Conservation (phyloP, 23 tunicate genomes). For the Halocynthia aurantium region DNA sequence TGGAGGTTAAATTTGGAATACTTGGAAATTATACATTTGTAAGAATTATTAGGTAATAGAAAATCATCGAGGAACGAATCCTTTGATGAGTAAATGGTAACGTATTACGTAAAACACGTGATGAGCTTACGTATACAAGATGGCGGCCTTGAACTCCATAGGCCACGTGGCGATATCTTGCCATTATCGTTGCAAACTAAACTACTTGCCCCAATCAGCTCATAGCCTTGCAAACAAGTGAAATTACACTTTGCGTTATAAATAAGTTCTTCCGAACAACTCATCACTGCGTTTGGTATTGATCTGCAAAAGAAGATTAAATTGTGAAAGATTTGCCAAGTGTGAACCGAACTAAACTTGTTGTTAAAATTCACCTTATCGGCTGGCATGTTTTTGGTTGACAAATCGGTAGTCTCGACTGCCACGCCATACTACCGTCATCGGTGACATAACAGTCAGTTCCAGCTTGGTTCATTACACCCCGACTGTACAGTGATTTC, state of each 20-base stretch:
- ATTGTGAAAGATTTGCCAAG: not conserved
- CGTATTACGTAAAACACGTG: not conserved
- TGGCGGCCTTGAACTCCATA: constrained; percentile 22
- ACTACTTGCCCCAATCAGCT: not conserved
- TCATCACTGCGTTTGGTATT: constrained; percentile 9
- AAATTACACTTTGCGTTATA: constrained; percentile 11
- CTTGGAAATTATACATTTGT: no score
- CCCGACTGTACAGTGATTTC: not conserved
- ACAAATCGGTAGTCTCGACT: not conserved
- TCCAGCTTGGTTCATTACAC: not conserved
- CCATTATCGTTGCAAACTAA: constrained; percentile 11
- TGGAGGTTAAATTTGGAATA: no score
- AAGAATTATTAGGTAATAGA: no score
- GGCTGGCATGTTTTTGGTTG: constrained; percentile 14
- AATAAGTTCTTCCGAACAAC: constrained; percentile 19
- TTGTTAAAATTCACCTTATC: constrained; percentile 5
- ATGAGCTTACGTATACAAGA: constrained; percentile 15
- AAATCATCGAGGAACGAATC: not conserved
- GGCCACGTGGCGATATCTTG: not conserved
- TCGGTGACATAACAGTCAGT: not conserved
- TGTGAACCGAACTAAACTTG: no score
- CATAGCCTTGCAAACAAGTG: constrained; percentile 17
- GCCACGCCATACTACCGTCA: constrained; percentile 14
- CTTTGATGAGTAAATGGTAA: not conserved
- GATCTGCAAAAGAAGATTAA: not conserved